Evolutionary conservation across 2,797 vertebrate genomes (phyloP), one percentile per base, ranked within the genome.

Genomic region (Pristis pectinata): DNA sequence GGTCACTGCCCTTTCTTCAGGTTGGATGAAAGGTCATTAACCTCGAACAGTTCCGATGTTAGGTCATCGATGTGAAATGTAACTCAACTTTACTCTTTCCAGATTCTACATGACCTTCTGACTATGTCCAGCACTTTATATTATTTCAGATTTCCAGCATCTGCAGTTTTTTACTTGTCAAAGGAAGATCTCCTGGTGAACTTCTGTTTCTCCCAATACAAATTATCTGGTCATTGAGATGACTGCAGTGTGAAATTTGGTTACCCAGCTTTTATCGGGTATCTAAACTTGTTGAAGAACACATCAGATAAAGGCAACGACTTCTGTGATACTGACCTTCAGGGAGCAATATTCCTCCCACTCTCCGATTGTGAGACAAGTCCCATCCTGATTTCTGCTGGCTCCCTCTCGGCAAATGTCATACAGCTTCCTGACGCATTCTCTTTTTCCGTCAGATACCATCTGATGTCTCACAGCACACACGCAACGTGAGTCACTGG

Each of bases 311-410:
- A 10, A 44, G 0, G 19, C 3, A 44, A 59, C 13, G 10, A 67
- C 22, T 41, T 61, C 64, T 49, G 44, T 49, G 6, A 27, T 82
- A 95, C 74, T 70, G 96, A 98, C 98, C 98, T 99, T 97, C 0
- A 96, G 95, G 80, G 97, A 96, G 95, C 98, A 99, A 95, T 98
- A 97, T 27, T 95, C 96, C n/a, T 59, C 95, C 99, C 98, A 99
- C 92, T 97, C 97, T 19, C 96, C 95, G 95, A 95, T 95, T 95
- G 96, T 97, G 95, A 98, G 95, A 95, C 98, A 99, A 19, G 97
- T 95, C 92, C 98, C 98, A 1, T 98, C 96, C 95, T 99, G 98
- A 74, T 97, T 98, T 0, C 97, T 96, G 34, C 97, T 95, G 95
- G 96, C 96, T 70, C 97, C 96, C 0, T 97, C 96, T 94, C 97